Percentiles rank a stretch among this genome's conserved stretches.
These are phyloP conservation scores for Presbytis comata DNA, from an alignment of 2,797 vertebrate species.

Conservation along the genomic window DNA sequence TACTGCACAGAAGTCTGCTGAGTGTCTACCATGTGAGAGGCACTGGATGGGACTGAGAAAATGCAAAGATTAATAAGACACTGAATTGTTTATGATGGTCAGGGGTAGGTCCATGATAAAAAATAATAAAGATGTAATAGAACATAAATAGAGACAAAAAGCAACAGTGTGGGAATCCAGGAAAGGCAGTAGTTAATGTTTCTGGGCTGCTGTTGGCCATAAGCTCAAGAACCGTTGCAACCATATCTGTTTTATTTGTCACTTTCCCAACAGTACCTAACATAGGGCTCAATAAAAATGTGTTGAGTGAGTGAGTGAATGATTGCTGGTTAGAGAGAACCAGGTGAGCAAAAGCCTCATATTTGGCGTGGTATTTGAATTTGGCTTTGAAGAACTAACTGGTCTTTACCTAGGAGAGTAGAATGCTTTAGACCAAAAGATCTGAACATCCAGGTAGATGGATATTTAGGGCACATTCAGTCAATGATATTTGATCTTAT, in stretches of 20 bases:
- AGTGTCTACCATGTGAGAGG: background rate
- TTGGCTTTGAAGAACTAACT: background rate
- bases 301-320: background rate
- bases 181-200: background rate
- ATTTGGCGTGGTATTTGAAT: background rate
- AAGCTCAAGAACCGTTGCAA: background rate
- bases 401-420: background rate
- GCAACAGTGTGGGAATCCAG: background rate
- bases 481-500: background rate
- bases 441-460: background rate
- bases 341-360: background rate
- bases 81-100: background rate
- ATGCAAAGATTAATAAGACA: background rate
- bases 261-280: background rate
- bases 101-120: background rate
- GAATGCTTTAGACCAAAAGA: background rate
- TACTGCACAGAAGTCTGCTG: background rate
- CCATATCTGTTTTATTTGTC: background rate
- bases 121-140: background rate
- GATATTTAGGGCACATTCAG: background rate
- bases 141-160: background rate
- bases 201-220: background rate
- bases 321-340: background rate
- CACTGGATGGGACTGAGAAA: background rate
- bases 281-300: background rate